Evolutionary conservation across 2,797 vertebrate species (phyloP).

Genomic region (Knipowitschia caucasica): DNA sequence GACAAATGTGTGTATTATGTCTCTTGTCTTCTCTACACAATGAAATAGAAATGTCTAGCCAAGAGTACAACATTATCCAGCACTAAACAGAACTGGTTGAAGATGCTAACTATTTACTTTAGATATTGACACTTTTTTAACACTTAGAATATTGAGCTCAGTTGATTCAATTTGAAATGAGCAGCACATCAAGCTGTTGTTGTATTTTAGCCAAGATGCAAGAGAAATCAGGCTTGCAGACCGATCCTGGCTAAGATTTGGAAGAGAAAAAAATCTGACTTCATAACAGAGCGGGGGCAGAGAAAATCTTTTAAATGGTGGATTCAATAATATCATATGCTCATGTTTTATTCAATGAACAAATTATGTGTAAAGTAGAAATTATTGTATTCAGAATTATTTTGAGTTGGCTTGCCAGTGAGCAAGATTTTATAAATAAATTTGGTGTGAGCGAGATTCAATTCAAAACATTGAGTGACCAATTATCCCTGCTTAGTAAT

Average conservation of each 20-base stretch:
- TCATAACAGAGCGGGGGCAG: too few species aligned
- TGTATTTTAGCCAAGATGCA: conserved; percentile 10
- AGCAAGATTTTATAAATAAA: background rate
- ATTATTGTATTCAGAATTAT: background rate
- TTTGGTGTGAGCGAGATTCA: background rate
- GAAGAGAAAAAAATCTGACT: background rate
- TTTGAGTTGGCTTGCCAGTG: background rate
- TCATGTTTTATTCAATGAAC: background rate
- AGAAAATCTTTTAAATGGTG: background rate
- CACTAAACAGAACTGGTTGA: too few species aligned
- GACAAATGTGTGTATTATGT: conserved; percentile 14
- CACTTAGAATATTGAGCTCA: too few species aligned
- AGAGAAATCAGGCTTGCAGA: conserved; percentile 6
- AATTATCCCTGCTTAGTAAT: background rate
- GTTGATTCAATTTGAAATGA: too few species aligned
- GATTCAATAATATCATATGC: background rate
- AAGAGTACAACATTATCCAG: too few species aligned
- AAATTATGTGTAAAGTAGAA: background rate
- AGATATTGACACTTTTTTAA: too few species aligned
- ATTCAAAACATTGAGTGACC: background rate
- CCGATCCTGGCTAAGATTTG: conserved; percentile 14
- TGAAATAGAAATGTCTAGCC: background rate
- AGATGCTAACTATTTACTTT: too few species aligned
- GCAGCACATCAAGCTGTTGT: too few species aligned
- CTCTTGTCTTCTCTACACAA: conserved; percentile 17